phyloP scores from a whole-genome alignment of 1,140 invertebrate genomes.

The Aphelinus certus region DNA sequence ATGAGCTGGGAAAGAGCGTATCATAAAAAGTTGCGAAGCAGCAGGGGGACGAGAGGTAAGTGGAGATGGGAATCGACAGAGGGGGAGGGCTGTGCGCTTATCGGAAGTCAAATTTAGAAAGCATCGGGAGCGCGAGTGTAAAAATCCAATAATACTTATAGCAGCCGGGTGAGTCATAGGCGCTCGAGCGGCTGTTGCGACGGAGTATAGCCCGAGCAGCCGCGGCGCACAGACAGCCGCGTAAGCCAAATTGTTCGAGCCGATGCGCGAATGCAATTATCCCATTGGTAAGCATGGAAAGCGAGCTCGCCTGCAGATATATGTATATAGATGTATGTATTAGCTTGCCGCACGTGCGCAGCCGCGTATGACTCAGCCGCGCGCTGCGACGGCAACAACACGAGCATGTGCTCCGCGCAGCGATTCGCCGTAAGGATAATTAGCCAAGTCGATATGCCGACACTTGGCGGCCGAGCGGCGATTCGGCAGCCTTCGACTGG shows the following conservation, averaged over 20 bases:
- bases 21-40: no score
- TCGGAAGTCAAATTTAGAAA: conserved; percentile 21
- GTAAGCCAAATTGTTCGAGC: conserved; percentile 3
- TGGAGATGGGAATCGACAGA: no score
- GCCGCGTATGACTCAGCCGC: no score
- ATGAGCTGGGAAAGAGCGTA: no score
- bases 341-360: no score
- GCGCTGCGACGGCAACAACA: background rate
- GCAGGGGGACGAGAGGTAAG: no score
- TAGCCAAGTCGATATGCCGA: conserved; percentile 3
- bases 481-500: no score
- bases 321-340: no score
- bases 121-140: background rate
- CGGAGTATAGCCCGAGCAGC: no score
- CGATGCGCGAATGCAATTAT: conserved; percentile 6
- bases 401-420: background rate
- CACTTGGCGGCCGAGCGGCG: background rate
- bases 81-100: background rate
- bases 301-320: no score
- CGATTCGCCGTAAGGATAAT: conserved; percentile 1
- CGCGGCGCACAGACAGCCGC: background rate
- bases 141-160: conserved; percentile 9
- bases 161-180: background rate
- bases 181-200: no score
- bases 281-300: background rate